Conservation (phyloP, 2,888 invertebrate species). For the Yponomeuta evonymella region DNA sequence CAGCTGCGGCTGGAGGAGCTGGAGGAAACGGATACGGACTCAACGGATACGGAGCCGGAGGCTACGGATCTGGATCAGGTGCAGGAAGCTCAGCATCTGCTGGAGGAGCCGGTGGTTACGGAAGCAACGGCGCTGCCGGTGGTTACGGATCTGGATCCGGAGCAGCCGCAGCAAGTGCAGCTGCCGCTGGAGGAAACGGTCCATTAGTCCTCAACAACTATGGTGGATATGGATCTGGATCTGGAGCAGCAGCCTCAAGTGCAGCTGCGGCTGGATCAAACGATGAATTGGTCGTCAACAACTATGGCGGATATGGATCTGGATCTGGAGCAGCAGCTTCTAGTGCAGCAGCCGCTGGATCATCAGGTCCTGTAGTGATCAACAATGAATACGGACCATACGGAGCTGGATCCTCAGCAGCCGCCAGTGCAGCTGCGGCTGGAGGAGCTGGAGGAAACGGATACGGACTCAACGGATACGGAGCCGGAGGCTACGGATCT, state of each 20-base stretch:
- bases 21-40: constrained; percentile 6
- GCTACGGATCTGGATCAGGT: not conserved
- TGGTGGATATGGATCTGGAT: constrained; percentile 1
- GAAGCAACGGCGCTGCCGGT: not conserved
- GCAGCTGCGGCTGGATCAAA: constrained; percentile 9
- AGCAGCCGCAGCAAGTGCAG: not conserved
- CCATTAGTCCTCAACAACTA: not conserved
- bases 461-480: not conserved
- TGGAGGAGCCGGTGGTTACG: not conserved
- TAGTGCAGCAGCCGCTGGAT: not conserved
- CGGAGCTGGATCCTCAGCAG: constrained; percentile 12
- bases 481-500: not conserved
- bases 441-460: constrained; percentile 3
- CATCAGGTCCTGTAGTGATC: not conserved
- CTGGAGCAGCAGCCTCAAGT: constrained; percentile 2
- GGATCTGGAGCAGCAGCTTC: not conserved
- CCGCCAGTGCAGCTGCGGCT: not conserved
- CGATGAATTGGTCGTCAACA: not conserved
- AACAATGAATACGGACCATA: not conserved
- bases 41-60: not conserved
- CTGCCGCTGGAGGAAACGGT: not conserved
- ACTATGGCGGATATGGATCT: not conserved
- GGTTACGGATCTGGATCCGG: not conserved
- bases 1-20: not conserved
- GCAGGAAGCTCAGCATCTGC: constrained; percentile 2